These are phyloP conservation scores for Isurus oxyrinchus DNA, from an alignment of 2,113 vertebrate species.

Conservation along the genomic window DNA sequence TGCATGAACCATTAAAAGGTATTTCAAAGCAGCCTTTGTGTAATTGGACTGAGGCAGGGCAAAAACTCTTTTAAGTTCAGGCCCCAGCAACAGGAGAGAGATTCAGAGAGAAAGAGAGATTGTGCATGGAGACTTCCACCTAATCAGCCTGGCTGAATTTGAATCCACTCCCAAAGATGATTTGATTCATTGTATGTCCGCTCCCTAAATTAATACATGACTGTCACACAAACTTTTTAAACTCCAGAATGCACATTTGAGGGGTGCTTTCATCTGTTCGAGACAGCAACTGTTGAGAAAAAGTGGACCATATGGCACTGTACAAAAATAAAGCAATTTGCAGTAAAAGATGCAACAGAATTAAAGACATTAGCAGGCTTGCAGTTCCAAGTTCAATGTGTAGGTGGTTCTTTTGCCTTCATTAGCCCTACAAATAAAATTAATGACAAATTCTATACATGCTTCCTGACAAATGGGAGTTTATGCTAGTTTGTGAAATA, in stretches of 20 bases:
- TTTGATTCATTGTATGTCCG: neutral
- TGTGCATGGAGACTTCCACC: neutral
- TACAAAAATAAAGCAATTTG: slow-evolving; percentile 6
- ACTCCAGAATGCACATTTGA: neutral
- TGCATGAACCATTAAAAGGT: neutral
- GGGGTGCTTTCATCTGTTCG: neutral
- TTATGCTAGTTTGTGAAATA: neutral
- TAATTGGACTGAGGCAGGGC: neutral
- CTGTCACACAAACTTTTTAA: neutral
- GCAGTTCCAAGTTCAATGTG: neutral
- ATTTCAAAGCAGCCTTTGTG: neutral
- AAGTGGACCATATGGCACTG: neutral
- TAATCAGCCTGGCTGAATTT: neutral
- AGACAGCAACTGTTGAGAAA: neutral
- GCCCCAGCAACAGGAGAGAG: neutral
- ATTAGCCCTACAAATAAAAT: neutral
- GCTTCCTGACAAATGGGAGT: neutral
- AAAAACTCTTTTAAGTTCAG: neutral
- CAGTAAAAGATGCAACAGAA: neutral
- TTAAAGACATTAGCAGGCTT: neutral
- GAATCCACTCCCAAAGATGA: neutral
- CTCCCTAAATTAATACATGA: neutral
- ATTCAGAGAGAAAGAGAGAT: neutral
- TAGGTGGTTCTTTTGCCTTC: neutral
- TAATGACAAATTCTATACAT: neutral